Conservation (phyloP, 2,113 vertebrate genomes). For the Oryzias celebensis region DNA sequence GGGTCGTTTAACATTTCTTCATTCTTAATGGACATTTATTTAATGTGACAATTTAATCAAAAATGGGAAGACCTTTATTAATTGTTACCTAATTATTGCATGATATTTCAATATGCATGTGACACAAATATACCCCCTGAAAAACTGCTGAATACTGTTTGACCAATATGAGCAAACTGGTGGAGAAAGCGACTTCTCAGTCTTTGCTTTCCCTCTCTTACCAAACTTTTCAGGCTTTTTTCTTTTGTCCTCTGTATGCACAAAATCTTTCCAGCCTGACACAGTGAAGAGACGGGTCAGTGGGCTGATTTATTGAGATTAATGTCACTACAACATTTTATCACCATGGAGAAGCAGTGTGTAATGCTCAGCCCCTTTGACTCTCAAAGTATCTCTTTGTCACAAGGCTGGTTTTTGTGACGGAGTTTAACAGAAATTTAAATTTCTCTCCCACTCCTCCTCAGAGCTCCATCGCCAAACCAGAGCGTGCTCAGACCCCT, state of each 20-base stretch:
- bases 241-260: slow-evolving; percentile 5
- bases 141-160: no score
- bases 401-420: slow-evolving; percentile 60
- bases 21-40: no score
- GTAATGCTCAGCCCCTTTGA: slow-evolving; percentile 34
- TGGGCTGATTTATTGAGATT: slow-evolving; percentile 59
- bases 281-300: slow-evolving; percentile 48
- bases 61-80: no score
- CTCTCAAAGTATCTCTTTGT: slow-evolving; percentile 69
- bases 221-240: slow-evolving; percentile 13
- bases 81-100: no score
- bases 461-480: slow-evolving; percentile 58
- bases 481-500: slow-evolving; percentile 43
- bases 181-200: no score
- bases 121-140: no score
- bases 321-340: slow-evolving; percentile 56
- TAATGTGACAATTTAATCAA: no score
- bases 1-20: no score
- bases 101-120: no score
- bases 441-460: slow-evolving; percentile 71
- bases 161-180: no score
- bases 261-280: background rate
- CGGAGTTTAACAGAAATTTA: slow-evolving; percentile 66
- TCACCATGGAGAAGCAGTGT: slow-evolving; percentile 68
- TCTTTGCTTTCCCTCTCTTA: background rate